phyloP scores from a whole-genome alignment of 2,797 vertebrate genomes.

The Nasua narica region DNA sequence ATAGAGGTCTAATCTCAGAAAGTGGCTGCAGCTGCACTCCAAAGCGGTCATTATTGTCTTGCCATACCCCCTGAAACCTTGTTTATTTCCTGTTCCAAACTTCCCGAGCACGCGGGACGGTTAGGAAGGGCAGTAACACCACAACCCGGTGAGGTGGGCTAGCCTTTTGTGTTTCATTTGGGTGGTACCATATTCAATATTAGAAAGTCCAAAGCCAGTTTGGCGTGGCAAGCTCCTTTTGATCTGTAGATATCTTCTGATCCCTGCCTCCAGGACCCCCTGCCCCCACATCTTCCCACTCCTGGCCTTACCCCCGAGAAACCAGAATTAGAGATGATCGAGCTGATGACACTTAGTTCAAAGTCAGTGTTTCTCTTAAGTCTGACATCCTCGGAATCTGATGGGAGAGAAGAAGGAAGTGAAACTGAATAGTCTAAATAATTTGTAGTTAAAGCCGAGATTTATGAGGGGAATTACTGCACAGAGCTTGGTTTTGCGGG shows the following conservation, averaged over 20 bases:
- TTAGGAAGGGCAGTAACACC: neutral
- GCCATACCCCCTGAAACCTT: neutral
- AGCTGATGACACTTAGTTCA: neutral
- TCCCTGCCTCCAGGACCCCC: too few relatives aligned
- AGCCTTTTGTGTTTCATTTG: neutral
- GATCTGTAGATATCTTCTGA: neutral
- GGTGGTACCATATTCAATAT: neutral
- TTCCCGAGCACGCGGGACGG: neutral
- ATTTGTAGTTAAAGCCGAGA: slow-evolving; percentile 9
- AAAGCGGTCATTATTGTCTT: slow-evolving; percentile 27
- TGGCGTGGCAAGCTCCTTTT: neutral
- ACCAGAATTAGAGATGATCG: neutral
- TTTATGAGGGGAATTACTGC: neutral
- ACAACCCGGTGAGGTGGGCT: neutral
- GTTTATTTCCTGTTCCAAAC: slow-evolving; percentile 45
- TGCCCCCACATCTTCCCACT: neutral
- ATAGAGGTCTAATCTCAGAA: neutral
- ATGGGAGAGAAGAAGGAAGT: slow-evolving; percentile 35
- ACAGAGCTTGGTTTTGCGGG: neutral
- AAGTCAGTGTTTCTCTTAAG: neutral
- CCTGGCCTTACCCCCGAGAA: neutral
- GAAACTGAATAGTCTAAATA: slow-evolving; percentile 38
- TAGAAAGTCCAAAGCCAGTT: neutral
- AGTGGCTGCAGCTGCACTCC: neutral
- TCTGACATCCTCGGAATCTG: neutral